These are phyloP conservation scores for Zingel zingel DNA, from an alignment of 2,113 vertebrate genomes.

Conservation along the genomic window DNA sequence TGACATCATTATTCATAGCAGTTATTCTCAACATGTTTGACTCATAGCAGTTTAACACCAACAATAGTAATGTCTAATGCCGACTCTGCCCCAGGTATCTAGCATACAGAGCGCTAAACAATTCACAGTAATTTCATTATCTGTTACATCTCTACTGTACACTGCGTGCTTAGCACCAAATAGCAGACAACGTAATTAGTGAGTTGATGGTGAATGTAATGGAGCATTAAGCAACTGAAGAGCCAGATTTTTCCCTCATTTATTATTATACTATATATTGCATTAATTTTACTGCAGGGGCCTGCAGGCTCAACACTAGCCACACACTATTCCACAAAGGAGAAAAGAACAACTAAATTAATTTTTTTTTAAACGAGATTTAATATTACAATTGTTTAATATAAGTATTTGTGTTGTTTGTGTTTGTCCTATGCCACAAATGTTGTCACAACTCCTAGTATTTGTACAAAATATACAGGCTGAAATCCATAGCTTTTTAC, in stretches of 20 bases:
- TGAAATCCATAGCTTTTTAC: neutral
- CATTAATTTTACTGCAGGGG: neutral
- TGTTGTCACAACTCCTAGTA: neutral
- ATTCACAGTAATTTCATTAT: neutral
- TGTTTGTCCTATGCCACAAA: neutral
- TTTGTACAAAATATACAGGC: neutral
- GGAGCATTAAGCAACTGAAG: neutral
- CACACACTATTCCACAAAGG: neutral
- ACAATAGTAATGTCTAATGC: neutral
- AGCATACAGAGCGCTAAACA: neutral
- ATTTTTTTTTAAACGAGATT: neutral
- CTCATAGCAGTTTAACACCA: slow-evolving; percentile 7
- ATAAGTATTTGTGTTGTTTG: neutral
- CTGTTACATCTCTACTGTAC: neutral
- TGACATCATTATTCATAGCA: slow-evolving; percentile 13
- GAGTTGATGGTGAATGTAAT: neutral
- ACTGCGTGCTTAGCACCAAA: neutral
- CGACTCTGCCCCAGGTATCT: neutral
- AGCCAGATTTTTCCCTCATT: neutral
- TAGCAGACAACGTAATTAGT: neutral
- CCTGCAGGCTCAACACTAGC: neutral
- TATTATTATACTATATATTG: neutral
- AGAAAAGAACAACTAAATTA: neutral
- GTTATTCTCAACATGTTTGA: slow-evolving; percentile 13
- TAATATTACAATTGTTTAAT: neutral